These are phyloP conservation scores for Nomada fabriciana DNA, from an alignment of 2,888 invertebrate genomes.

Conservation along the genomic window DNA sequence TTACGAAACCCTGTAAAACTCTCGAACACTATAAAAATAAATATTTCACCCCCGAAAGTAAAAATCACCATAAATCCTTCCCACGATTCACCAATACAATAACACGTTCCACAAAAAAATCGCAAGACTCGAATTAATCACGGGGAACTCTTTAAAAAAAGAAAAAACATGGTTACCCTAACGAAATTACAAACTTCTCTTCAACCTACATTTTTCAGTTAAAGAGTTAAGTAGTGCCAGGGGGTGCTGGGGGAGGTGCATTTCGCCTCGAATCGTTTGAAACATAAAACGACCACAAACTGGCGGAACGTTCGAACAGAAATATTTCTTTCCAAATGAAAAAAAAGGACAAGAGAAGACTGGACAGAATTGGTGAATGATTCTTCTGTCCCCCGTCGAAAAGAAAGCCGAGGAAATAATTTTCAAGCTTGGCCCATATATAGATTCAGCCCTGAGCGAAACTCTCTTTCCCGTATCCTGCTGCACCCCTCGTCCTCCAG, in stretches of 20 bases:
- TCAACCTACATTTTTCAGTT: background rate
- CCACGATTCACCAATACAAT: too few relatives aligned
- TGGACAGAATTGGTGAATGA: background rate
- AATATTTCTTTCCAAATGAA: too few relatives aligned
- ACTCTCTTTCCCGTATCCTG: slow-evolving; percentile 44
- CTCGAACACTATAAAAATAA: too few relatives aligned
- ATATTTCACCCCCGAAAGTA: too few relatives aligned
- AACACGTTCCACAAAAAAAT: background rate
- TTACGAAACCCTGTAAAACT: too few relatives aligned
- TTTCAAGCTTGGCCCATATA: slow-evolving; percentile 15
- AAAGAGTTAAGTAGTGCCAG: background rate
- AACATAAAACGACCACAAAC: too few relatives aligned
- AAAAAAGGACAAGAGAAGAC: too few relatives aligned
- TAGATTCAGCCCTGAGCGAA: slow-evolving; percentile 41
- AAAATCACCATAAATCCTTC: too few relatives aligned
- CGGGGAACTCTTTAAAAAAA: background rate
- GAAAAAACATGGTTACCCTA: background rate
- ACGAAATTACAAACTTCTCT: slow-evolving; percentile 5
- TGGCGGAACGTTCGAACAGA: too few relatives aligned
- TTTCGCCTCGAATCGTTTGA: too few relatives aligned
- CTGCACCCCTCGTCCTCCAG: slow-evolving; percentile 37
- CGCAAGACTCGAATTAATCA: slow-evolving; percentile 7
- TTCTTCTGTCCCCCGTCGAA: too few relatives aligned
- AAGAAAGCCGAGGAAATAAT: slow-evolving; percentile 12
- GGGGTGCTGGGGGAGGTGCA: too few relatives aligned